These are phyloP conservation scores for Tragelaphus buxtoni DNA, from an alignment of 2,113 vertebrate species.

Conservation along the genomic window DNA sequence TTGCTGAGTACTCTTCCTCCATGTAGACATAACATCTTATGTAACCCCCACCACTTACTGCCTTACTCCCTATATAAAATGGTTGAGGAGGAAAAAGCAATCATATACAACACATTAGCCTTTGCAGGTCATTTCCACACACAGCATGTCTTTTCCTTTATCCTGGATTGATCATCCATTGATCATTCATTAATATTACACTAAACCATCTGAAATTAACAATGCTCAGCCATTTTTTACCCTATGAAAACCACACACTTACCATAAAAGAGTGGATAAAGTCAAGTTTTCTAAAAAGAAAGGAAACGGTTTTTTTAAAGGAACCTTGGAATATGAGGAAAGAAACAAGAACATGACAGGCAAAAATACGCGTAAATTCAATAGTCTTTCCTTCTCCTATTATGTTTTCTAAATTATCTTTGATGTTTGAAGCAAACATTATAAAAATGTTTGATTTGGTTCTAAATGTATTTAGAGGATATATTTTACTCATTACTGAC, in stretches of 20 bases:
- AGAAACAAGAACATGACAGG: background rate
- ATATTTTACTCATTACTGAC: background rate
- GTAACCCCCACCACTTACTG: background rate
- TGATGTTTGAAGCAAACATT: background rate
- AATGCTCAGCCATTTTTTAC: background rate
- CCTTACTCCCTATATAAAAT: background rate
- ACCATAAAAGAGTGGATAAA: background rate
- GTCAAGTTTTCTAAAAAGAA: background rate
- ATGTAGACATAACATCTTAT: too few relatives aligned
- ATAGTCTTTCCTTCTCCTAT: background rate
- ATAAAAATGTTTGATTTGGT: background rate
- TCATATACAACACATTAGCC: background rate
- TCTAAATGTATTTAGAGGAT: background rate
- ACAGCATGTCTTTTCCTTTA: background rate
- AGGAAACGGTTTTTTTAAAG: background rate
- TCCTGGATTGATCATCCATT: background rate
- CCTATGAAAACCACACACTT: background rate
- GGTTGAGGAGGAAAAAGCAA: background rate
- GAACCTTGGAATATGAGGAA: background rate
- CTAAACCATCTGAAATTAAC: background rate
- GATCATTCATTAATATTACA: background rate
- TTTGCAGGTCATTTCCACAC: background rate
- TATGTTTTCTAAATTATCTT: background rate
- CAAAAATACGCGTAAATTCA: background rate
- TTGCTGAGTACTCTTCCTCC: background rate